phyloP scores from a whole-genome alignment of 2,888 invertebrate species.

The Alloscopus bannaensis region DNA sequence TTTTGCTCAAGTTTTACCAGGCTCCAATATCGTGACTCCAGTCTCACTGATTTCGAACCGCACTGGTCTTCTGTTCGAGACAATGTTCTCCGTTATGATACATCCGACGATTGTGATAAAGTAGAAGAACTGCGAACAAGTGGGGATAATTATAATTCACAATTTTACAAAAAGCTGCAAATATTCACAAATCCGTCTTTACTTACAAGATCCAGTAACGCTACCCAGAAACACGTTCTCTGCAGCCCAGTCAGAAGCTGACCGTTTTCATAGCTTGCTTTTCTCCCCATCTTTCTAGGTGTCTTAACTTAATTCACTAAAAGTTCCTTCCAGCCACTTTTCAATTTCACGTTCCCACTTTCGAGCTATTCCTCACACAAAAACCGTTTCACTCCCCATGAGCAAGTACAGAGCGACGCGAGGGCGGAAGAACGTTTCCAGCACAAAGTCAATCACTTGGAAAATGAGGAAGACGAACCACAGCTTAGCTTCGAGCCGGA shows the following conservation, averaged over 20 bases:
- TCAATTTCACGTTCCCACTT: too few relatives aligned
- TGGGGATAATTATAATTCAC: neutral
- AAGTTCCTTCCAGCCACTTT: too few relatives aligned
- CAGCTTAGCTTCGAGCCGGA: neutral
- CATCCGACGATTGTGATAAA: conserved; percentile 50
- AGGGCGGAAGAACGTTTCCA: neutral
- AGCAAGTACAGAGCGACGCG: neutral
- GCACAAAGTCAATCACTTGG: neutral
- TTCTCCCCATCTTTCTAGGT: conserved; percentile 40
- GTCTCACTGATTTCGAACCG: conserved; percentile 47
- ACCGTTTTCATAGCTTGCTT: conserved; percentile 43
- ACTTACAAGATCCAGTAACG: conserved; percentile 53
- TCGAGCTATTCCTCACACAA: too few relatives aligned
- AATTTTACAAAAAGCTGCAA: neutral
- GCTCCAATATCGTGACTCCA: conserved; percentile 41
- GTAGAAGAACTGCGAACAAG: conserved; percentile 45
- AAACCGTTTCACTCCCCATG: too few relatives aligned
- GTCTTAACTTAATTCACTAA: too few relatives aligned
- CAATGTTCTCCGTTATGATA: conserved; percentile 41
- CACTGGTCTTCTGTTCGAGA: conserved; percentile 49
- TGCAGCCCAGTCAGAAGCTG: conserved; percentile 45
- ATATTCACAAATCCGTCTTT: neutral
- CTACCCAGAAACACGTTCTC: conserved; percentile 34
- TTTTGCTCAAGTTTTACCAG: neutral
- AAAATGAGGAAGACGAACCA: neutral